A percentile compares a stretch with the other conserved stretches of the same genome.
These are phyloP conservation scores for Sturnus vulgaris DNA, from an alignment of 2,113 vertebrate species.

Conservation along the genomic window DNA sequence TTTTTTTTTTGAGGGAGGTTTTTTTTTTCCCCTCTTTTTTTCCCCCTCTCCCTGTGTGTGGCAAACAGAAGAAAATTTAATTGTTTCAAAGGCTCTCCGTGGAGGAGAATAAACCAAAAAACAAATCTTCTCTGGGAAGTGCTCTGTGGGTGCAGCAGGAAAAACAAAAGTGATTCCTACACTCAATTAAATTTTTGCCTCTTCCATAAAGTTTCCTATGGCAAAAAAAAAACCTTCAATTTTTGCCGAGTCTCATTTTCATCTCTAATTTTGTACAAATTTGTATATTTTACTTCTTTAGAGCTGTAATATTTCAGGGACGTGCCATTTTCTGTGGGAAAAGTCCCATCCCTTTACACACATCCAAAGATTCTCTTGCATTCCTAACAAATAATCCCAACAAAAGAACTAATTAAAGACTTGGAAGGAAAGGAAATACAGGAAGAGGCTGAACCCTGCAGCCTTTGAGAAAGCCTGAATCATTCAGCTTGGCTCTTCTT, in stretches of 20 bases:
- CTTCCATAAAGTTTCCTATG: not conserved
- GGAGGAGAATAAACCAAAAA: not conserved
- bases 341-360: not conserved
- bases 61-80: not conserved
- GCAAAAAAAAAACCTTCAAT: not conserved
- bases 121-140: not conserved
- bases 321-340: too few relatives aligned
- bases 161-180: not conserved
- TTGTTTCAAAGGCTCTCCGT: not conserved
- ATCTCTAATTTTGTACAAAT: not conserved
- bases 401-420: not conserved
- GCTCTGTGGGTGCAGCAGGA: not conserved
- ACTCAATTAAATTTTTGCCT: not conserved
- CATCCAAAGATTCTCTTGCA: not conserved
- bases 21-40: not conserved
- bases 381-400: not conserved
- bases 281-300: not conserved
- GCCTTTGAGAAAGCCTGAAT: not conserved
- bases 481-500: not conserved
- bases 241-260: not conserved
- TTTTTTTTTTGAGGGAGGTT: not conserved
- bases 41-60: not conserved
- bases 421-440: not conserved
- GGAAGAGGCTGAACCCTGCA: not conserved
- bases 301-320: not conserved